A percentile compares a stretch with the other conserved stretches of the same genome.
phyloP scores from a whole-genome alignment of 2,888 invertebrate genomes.

The Rutpela maculata region DNA sequence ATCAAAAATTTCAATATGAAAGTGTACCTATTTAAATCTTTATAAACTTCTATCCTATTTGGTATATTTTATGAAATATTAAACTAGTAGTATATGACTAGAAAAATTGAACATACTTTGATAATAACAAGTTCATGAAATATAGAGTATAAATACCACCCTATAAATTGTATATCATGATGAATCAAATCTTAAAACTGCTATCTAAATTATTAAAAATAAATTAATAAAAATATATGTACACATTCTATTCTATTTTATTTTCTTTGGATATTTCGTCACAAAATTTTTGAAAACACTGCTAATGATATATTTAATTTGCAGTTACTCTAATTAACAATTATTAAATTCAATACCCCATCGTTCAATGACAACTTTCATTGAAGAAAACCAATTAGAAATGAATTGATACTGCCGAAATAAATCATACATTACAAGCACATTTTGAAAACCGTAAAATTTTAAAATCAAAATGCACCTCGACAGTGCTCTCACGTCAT shows the following conservation, averaged over 20 bases:
- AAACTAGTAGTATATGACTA: constrained; percentile 17
- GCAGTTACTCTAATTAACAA: too few relatives aligned
- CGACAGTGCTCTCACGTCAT: too few relatives aligned
- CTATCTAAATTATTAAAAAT: constrained; percentile 5
- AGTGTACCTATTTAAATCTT: constrained; percentile 44
- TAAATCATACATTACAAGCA: too few relatives aligned
- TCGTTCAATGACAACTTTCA: too few relatives aligned
- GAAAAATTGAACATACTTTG: constrained; percentile 10
- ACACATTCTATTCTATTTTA: not conserved
- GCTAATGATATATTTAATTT: too few relatives aligned
- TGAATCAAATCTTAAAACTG: not conserved
- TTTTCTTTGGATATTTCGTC: constrained; percentile 7
- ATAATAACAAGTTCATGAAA: not conserved
- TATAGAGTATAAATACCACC: constrained; percentile 1
- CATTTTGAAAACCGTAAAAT: too few relatives aligned
- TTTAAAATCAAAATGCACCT: too few relatives aligned
- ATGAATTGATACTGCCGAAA: too few relatives aligned
- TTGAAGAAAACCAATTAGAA: too few relatives aligned
- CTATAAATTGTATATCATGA: constrained; percentile 11
- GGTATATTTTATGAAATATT: not conserved
- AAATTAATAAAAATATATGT: constrained; percentile 13
- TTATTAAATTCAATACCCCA: too few relatives aligned
- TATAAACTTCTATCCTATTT: constrained; percentile 38
- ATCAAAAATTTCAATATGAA: constrained; percentile 47
- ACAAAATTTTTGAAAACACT: not conserved